Evolutionary conservation across 2,797 vertebrate genomes (phyloP).

Genomic region (Iguana delicatissima): DNA sequence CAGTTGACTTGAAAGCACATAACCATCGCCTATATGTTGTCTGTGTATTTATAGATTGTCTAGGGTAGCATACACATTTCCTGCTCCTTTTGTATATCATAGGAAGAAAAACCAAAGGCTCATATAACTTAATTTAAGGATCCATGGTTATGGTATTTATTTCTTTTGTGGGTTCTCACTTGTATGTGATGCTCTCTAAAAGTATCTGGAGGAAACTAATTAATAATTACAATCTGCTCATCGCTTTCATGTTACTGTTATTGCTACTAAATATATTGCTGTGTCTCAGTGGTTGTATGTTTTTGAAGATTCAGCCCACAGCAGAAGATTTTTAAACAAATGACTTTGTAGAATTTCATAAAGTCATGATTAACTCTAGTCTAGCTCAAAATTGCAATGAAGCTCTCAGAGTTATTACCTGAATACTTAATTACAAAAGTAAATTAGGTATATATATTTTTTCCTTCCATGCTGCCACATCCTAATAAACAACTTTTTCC

Average conservation of each 20-base stretch:
- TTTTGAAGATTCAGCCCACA: not conserved
- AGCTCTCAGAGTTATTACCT: not conserved
- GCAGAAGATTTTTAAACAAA: conserved; percentile 7
- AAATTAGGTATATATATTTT: not conserved
- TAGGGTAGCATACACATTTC: too few relatives aligned
- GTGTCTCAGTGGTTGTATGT: not conserved
- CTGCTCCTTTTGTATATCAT: not conserved
- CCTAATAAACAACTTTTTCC: not conserved
- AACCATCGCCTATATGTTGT: too few relatives aligned
- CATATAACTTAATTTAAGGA: not conserved
- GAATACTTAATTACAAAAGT: conserved; percentile 3
- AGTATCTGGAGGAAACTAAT: not conserved
- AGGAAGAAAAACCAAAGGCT: not conserved
- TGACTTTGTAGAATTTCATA: not conserved
- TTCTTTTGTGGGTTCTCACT: not conserved
- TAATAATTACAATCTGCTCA: not conserved
- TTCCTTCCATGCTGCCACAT: not conserved
- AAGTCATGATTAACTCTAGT: not conserved
- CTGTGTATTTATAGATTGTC: too few relatives aligned
- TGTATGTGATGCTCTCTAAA: not conserved
- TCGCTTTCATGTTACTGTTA: not conserved
- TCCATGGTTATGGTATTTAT: not conserved
- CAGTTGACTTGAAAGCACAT: too few relatives aligned
- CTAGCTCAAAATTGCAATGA: not conserved
- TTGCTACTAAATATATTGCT: not conserved